Evolutionary conservation across 2,888 invertebrate genomes (phyloP).

Genomic region (Smittia aterrima): DNA sequence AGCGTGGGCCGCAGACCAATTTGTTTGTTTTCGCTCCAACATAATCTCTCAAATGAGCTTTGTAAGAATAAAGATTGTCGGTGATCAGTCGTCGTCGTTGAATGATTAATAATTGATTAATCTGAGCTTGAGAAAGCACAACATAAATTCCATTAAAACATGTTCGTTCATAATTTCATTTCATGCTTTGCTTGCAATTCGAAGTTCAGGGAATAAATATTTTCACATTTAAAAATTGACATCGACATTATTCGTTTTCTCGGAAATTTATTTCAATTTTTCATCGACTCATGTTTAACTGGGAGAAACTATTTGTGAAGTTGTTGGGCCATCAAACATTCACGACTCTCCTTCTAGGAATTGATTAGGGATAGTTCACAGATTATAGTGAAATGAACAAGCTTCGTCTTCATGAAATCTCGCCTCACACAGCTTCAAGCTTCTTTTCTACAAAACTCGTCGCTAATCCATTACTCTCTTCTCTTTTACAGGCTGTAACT

Average conservation of each 20-base stretch:
- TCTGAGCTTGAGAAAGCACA: neutral
- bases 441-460: too few relatives aligned
- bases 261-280: neutral
- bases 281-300: neutral
- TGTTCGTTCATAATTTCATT: neutral
- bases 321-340: too few relatives aligned
- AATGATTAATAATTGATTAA: conserved; percentile 11
- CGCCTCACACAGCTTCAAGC: too few relatives aligned
- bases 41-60: neutral
- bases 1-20: conserved; percentile 12
- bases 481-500: conserved; percentile 77
- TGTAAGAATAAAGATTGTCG: neutral
- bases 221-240: neutral
- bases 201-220: neutral
- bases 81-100: neutral
- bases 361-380: too few relatives aligned
- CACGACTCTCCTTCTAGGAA: too few relatives aligned
- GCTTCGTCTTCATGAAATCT: too few relatives aligned
- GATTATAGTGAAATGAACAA: too few relatives aligned
- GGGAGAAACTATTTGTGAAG: too few relatives aligned
- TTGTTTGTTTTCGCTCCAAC: neutral
- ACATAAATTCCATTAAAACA: neutral
- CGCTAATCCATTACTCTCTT: neutral
- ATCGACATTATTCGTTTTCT: neutral
- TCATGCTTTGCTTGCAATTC: neutral